phyloP scores from a whole-genome alignment of 2,113 vertebrate genomes.

The Pimephales promelas region DNA sequence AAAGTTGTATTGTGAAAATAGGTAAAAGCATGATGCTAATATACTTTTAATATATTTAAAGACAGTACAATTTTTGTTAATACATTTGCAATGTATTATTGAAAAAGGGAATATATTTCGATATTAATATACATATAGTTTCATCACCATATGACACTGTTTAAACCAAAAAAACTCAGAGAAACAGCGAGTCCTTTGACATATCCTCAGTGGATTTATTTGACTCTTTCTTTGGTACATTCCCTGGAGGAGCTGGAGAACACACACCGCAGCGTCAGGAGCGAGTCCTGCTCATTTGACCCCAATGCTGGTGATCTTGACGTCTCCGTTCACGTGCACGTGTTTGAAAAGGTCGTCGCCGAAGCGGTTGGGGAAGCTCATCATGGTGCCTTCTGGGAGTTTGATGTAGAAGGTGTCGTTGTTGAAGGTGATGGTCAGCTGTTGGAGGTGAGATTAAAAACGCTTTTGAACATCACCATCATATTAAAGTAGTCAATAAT shows the following conservation, averaged over 20 bases:
- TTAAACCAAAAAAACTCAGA: neutral
- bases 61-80: too few species aligned
- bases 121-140: too few species aligned
- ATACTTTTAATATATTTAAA: too few species aligned
- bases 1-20: too few species aligned
- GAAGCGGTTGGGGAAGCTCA: conserved; percentile 75
- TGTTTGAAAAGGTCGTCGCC: conserved; percentile 72
- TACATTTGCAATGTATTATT: too few species aligned
- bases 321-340: conserved; percentile 66
- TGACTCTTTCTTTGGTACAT: neutral
- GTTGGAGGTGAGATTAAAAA: neutral
- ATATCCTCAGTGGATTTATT: conserved; percentile 20
- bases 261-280: too few species aligned
- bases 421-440: conserved; percentile 74
- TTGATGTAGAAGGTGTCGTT: conserved; percentile 72
- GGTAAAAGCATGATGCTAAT: too few species aligned
- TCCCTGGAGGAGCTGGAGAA: too few species aligned
- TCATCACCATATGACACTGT: too few species aligned
- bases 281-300: conserved; percentile 62
- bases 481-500: too few species aligned
- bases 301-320: conserved; percentile 68
- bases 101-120: too few species aligned
- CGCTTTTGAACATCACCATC: too few species aligned
- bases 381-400: conserved; percentile 69
- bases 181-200: neutral